A percentile compares a stretch with the other conserved stretches of the same genome.
phyloP scores from a whole-genome alignment of 2,113 vertebrate genomes.

The Rhinolophus sinicus region DNA sequence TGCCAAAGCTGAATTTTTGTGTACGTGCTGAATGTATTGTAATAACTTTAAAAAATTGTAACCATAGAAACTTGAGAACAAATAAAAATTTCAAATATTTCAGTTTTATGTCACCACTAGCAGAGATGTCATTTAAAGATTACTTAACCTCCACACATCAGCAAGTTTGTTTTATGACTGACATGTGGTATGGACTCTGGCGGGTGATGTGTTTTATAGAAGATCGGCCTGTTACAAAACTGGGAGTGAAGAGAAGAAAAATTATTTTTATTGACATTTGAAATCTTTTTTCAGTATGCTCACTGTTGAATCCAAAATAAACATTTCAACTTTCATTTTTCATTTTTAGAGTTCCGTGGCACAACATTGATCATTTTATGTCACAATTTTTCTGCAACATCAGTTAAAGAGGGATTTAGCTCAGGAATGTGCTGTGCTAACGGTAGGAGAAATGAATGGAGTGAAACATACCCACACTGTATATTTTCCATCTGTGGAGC shows the following conservation, averaged over 20 bases:
- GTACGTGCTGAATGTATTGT: not conserved
- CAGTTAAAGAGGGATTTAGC: not conserved
- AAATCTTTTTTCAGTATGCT: conserved; percentile 8
- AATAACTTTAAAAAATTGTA: not conserved
- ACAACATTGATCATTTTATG: conserved; percentile 29
- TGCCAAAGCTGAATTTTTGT: not conserved
- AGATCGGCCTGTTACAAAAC: not conserved
- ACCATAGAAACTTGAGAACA: not conserved
- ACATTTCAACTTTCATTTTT: conserved; percentile 53
- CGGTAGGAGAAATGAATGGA: not conserved
- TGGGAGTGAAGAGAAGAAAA: not conserved
- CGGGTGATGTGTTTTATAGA: not conserved
- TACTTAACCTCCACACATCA: not conserved
- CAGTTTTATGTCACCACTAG: not conserved
- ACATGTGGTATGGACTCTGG: not conserved
- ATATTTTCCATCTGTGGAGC: not conserved
- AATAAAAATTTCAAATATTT: not conserved
- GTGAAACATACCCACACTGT: not conserved
- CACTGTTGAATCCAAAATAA: conserved; percentile 57
- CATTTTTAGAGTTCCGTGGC: not conserved
- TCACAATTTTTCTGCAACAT: conserved; percentile 1
- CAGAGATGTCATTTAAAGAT: not conserved
- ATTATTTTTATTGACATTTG: conserved; percentile 1
- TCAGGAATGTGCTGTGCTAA: conserved; percentile 25
- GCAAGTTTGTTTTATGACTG: conserved; percentile 4